Evolutionary conservation across 2,113 vertebrate genomes (phyloP), one percentile per base, ranked within the genome.

Genomic region (Corydoras sp.): DNA sequence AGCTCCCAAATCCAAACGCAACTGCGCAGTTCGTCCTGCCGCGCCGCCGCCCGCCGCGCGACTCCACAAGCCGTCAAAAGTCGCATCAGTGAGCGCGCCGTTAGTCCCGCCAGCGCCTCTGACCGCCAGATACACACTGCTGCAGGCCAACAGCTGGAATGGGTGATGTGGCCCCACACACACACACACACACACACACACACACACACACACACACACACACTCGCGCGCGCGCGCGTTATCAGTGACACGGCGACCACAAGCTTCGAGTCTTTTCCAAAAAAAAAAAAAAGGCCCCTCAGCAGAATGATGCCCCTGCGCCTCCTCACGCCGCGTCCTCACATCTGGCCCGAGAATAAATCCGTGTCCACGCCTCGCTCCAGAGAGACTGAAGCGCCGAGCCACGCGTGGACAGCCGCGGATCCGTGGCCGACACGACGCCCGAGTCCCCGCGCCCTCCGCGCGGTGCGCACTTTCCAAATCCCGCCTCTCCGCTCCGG

Each of bases 391-490:
- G 6, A 53, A 56, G 49, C 6, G 62, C 60, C 10, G 67, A 58
- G 63, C 61, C 68, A 51, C 56, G 65, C 62, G 54, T n/a, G 60
- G 73, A 72, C 74, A 65, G 59, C 69, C 72, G 35, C 29, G 69
- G 65, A 60, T 32, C 62, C 65, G 75, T 9, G 29, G 29, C 55
- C 15, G 55, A 73, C 49, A 43, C 53, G 65, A 30, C n/a, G 11
- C 48, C 58, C 54, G 49, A 9, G 72, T 62, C 48, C 54, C 31
- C 65, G 58, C 61, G 54, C n/a, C 5, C 54, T n/a, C 77, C 58
- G 71, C 1, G 43, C 83, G 89, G 77, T 90, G 88, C 88, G 89
- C 89, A 90, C 87, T 89, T 90, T 89, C 81, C 7, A 43, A 82
- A 88, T 88, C 90, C 87, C 84, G 82, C 18, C 10, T 51, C 80